Base-by-base conservation (phyloP, 2,113 vertebrate genomes). In the Syrrhaptes paradoxus region DNA sequence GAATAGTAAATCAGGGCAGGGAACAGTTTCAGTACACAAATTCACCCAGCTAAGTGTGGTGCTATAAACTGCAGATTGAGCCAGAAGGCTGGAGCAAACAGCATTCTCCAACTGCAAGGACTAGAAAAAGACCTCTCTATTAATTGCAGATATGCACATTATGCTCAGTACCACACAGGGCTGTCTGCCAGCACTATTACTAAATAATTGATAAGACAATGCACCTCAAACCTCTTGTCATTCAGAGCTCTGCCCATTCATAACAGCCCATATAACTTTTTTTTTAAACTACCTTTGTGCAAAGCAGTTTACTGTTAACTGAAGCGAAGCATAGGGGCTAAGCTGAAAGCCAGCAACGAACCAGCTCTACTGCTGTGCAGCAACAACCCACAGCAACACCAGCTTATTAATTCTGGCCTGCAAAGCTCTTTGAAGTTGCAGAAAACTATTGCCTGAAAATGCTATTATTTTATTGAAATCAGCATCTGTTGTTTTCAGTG, bases 401-500 rank as follows among this genome's bases (percentile, higher is more conserved):
- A 65, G 48, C 18, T 89, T 89, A 94, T 78, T 90, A 92, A 94
- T 90, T 89, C 73, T 32, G 49, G 73, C 70, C 76, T 68, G 58
- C 66, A 83, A 57, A 90, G 73, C 73, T 86, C 68, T 89, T 66
- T 49, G 73, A 90, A 95, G 78, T 58, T 85, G 68, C 80, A 84
- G 82, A 89, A 92, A 95, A 81, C 11, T 82, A 32, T 38, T 83
- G 85, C 88, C 85, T 93, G 79, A 54, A 93, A 96, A 86, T 57
- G 88, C 65, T 89, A 70, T 96, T 96, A 93, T 94, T 96, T 92
- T 88, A 91, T 76, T 93, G 95, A 96, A 95, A 96, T 91, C 93
- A 86, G 92, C 96, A 96, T 96, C 96, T 96, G 95, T 93, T 96
- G 80, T 92, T 94, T 96, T 94, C 90, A 87, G 76, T 18, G 49